These are phyloP conservation scores for Crossocerus cetratus DNA, from an alignment of 2,888 invertebrate genomes.

Conservation along the genomic window DNA sequence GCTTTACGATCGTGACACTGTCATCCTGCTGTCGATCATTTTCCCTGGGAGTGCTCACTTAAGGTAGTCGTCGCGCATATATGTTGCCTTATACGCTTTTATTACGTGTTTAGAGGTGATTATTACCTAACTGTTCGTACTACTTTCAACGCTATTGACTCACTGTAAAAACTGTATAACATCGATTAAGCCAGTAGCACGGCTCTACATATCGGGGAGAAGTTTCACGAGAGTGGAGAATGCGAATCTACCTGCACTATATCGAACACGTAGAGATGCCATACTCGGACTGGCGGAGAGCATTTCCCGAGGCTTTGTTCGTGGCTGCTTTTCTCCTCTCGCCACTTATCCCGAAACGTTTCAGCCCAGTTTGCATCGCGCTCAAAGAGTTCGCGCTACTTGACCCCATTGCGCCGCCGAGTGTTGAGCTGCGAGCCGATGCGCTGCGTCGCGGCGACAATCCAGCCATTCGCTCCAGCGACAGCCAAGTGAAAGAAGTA, in stretches of 20 bases:
- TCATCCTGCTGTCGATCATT: not conserved
- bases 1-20: not conserved
- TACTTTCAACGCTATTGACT: no score
- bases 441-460: conserved; percentile 30
- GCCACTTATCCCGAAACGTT: not conserved
- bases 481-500: not conserved
- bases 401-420: conserved; percentile 29
- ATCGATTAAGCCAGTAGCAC: no score
- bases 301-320: not conserved
- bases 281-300: no score
- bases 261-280: no score
- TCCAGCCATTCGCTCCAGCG: conserved; percentile 9
- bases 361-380: conserved; percentile 6
- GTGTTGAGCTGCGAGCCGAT: conserved; percentile 39
- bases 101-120: no score
- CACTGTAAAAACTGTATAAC: no score
- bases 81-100: no score
- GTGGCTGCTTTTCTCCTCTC: not conserved
- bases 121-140: no score
- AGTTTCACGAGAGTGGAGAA: no score
- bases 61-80: no score
- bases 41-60: not conserved
- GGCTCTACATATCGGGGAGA: no score
- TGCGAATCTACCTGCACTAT: no score
- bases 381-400: conserved; percentile 35